Percentiles rank a stretch among this genome's conserved stretches.
Conservation (phyloP, 1,140 invertebrate genomes). For the Andrena cerasifolii region DNA sequence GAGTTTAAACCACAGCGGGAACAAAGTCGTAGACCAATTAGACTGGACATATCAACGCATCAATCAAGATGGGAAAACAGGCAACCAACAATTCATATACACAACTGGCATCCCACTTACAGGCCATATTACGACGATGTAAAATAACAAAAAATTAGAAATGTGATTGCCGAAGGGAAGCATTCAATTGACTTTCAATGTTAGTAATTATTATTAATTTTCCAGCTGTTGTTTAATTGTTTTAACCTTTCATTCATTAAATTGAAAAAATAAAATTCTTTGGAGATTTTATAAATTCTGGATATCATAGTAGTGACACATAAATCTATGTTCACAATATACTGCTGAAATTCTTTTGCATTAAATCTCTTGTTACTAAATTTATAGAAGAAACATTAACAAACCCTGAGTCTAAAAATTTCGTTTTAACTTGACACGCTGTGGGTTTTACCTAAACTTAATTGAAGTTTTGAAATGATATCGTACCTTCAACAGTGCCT, state of each 20-base stretch:
- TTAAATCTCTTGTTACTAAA: not conserved
- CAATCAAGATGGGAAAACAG: not conserved
- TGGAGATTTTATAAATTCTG: too few species aligned
- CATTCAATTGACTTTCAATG: not conserved
- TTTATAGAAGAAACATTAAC: too few species aligned
- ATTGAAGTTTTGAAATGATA: too few species aligned
- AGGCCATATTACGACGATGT: not conserved
- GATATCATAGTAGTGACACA: too few species aligned
- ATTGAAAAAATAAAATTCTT: too few species aligned
- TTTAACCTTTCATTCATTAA: too few species aligned
- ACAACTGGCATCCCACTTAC: slow-evolving; percentile 40
- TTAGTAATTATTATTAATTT: not conserved
- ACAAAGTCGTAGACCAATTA: slow-evolving; percentile 6
- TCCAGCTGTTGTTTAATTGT: not conserved
- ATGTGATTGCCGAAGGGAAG: not conserved
- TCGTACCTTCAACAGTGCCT: too few species aligned
- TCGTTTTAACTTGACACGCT: too few species aligned
- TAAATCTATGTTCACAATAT: too few species aligned
- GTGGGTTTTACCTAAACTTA: too few species aligned
- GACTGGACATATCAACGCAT: not conserved
- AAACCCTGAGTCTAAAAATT: too few species aligned
- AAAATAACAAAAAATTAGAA: not conserved
- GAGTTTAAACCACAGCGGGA: not conserved
- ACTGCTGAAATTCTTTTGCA: not conserved
- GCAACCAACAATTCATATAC: slow-evolving; percentile 37